phyloP scores from a whole-genome alignment of 2,113 vertebrate genomes.

The Cochlearius cochlearius region DNA sequence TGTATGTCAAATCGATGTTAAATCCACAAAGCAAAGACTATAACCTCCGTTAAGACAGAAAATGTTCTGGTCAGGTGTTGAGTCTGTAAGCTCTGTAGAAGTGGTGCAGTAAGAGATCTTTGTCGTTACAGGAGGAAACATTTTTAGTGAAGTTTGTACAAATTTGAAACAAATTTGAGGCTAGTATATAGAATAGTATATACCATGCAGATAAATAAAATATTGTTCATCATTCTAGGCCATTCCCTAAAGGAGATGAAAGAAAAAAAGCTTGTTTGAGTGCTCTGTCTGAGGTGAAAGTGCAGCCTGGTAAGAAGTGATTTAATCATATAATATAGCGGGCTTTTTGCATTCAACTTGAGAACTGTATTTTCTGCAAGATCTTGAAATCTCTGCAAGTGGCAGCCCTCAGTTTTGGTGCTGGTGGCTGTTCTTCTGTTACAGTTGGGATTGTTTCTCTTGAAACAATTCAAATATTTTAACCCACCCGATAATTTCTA shows the following conservation, averaged over 20 bases:
- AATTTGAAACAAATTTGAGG: not conserved
- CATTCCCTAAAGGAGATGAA: conserved; percentile 95
- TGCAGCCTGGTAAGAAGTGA: conserved; percentile 87
- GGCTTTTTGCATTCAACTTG: not conserved
- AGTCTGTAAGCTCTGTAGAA: not conserved
- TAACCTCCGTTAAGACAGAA: not conserved
- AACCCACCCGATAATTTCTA: not conserved
- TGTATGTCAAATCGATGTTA: not conserved
- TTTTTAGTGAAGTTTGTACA: not conserved
- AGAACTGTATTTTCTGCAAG: not conserved
- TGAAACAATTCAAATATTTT: not conserved
- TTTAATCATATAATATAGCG: not conserved
- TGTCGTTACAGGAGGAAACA: not conserved
- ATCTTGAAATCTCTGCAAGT: not conserved
- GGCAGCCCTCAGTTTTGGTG: not conserved
- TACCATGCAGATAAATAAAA: not conserved
- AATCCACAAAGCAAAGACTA: not conserved
- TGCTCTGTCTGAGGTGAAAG: conserved; percentile 91
- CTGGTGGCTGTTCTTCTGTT: not conserved
- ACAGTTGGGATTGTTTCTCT: not conserved
- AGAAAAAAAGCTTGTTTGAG: conserved; percentile 91
- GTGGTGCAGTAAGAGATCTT: not conserved
- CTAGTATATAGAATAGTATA: not conserved
- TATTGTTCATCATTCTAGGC: conserved; percentile 72
- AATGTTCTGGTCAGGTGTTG: not conserved